Percentiles rank a stretch among this genome's conserved stretches.
These are phyloP conservation scores for Reticulitermes speratus DNA, from an alignment of 1,140 invertebrate genomes.

Conservation along the genomic window DNA sequence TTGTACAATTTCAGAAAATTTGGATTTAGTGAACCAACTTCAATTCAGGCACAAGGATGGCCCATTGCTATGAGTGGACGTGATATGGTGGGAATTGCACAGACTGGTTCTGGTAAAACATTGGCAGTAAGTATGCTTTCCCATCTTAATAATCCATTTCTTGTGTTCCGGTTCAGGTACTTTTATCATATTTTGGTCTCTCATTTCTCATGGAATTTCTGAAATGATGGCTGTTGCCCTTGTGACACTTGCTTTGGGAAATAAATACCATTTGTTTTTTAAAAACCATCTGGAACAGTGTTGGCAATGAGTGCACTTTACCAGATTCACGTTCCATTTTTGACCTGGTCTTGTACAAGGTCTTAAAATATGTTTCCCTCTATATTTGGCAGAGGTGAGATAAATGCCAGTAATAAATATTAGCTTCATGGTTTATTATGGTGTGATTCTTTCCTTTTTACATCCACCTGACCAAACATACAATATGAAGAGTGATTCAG, in stretches of 20 bases:
- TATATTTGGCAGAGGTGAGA: too few species aligned
- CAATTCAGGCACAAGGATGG: conserved; percentile 89
- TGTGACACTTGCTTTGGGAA: not conserved
- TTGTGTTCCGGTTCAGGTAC: not conserved
- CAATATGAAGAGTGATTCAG: too few species aligned
- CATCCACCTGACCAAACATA: too few species aligned
- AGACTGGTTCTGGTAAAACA: conserved; percentile 92
- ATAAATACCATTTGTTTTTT: not conserved
- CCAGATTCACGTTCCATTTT: too few species aligned
- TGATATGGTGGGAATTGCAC: conserved; percentile 93
- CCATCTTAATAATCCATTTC: not conserved
- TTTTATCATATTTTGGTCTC: too few species aligned
- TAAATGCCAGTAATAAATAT: too few species aligned
- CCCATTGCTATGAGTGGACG: conserved; percentile 88
- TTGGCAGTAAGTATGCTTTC: conserved; percentile 50
- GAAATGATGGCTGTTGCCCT: not conserved
- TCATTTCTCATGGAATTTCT: not conserved
- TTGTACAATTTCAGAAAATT: conserved; percentile 55
- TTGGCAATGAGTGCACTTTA: too few species aligned
- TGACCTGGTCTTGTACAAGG: too few species aligned
- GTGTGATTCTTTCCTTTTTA: too few species aligned
- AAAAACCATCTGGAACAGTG: too few species aligned
- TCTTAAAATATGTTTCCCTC: too few species aligned
- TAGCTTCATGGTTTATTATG: too few species aligned
- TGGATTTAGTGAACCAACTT: conserved; percentile 80